A percentile compares a stretch with the other conserved stretches of the same genome.
Conservation (phyloP, 2,113 vertebrate species). For the Lucifuga dentata region DNA sequence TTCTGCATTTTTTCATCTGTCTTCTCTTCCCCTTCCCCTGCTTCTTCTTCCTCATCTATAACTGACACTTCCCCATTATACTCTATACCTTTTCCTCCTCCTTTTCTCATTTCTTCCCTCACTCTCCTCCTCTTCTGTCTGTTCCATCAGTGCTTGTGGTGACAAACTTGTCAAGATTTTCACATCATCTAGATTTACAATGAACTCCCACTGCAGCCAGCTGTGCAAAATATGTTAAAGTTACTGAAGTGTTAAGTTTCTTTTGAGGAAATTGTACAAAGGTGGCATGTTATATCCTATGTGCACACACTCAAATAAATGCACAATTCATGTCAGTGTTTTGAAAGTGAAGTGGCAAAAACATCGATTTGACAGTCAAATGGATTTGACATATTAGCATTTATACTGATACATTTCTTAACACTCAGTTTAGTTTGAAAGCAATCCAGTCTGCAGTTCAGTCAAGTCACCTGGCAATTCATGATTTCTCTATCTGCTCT, state of each 20-base stretch:
- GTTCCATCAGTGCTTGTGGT: neutral
- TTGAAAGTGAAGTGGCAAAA: neutral
- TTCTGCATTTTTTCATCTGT: conserved; percentile 30
- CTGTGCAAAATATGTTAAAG: no score
- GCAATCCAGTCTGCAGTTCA: neutral
- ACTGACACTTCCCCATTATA: no score
- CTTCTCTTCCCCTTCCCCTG: neutral
- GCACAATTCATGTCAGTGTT: no score
- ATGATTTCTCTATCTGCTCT: conserved; percentile 17
- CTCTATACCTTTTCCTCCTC: no score
- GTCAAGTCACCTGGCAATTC: conserved; percentile 18
- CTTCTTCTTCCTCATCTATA: conserved; percentile 30
- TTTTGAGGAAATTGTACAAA: no score
- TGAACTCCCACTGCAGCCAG: neutral
- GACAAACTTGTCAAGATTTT: neutral
- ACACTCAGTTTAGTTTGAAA: conserved; percentile 26
- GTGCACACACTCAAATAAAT: no score
- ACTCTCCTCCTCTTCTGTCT: neutral
- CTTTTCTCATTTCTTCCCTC: neutral
- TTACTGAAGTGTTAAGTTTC: no score
- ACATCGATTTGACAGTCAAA: neutral
- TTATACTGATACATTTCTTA: neutral
- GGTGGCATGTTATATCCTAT: no score
- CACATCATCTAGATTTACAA: neutral
- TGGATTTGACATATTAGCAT: neutral